A percentile compares a stretch with the other conserved stretches of the same genome.
Evolutionary conservation across 1,140 invertebrate genomes (phyloP).

Genomic region (Brachionus rotundiformis): DNA sequence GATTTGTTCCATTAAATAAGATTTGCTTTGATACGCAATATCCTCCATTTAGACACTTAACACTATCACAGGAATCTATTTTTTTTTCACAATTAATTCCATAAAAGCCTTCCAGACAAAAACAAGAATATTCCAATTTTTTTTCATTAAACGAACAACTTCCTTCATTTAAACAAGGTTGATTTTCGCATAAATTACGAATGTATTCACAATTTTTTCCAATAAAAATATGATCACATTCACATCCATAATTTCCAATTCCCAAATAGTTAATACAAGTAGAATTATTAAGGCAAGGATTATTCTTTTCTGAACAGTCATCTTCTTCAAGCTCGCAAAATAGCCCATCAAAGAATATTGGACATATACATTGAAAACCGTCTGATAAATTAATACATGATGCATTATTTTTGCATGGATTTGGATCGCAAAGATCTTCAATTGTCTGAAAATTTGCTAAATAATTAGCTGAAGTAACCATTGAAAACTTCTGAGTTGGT

Average conservation of each 20-base stretch:
- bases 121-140: background rate
- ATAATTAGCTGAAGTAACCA: no score
- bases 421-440: background rate
- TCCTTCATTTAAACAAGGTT: conserved; percentile 34
- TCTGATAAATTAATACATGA: background rate
- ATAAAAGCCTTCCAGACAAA: conserved; percentile 2
- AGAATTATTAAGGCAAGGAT: conserved; percentile 1
- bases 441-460: background rate
- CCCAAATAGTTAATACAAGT: conserved; percentile 44
- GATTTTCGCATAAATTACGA: background rate
- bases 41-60: background rate
- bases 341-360: background rate
- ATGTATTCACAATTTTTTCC: conserved; percentile 17
- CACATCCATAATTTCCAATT: conserved; percentile 17
- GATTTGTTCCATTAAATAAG: background rate
- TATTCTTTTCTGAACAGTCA: background rate
- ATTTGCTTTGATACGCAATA: background rate
- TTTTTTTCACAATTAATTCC: conserved; percentile 21
- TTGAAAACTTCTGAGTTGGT: no score
- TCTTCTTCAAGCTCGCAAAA: conserved; percentile 37
- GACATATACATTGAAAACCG: background rate
- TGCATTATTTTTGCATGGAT: conserved; percentile 22
- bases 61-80: background rate
- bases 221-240: background rate
- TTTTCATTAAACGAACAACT: background rate